Percentiles rank a stretch among this genome's conserved stretches.
phyloP scores from a whole-genome alignment of 1,140 invertebrate genomes.

The Brachionus koreanus region DNA sequence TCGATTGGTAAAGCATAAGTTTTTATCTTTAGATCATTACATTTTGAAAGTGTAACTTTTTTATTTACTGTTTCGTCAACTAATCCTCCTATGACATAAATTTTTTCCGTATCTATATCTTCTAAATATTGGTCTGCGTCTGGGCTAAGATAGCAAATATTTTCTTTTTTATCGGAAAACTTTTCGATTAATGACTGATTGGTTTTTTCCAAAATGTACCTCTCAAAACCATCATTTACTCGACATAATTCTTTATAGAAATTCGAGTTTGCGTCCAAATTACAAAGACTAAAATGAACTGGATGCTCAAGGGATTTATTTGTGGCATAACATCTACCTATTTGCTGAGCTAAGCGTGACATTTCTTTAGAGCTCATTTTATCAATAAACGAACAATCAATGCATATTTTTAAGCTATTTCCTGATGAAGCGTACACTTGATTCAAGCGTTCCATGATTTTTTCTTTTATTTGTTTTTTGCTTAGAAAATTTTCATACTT shows the following conservation, averaged over 20 bases:
- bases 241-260: constrained; percentile 48
- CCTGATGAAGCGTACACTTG: not conserved
- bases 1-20: constrained; percentile 49
- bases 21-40: constrained; percentile 44
- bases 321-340: constrained; percentile 49
- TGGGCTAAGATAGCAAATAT: constrained; percentile 53
- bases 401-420: constrained; percentile 3
- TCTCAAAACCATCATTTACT: constrained; percentile 49
- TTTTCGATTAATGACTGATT: not conserved
- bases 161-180: not conserved
- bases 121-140: constrained; percentile 51
- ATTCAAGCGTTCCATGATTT: not conserved
- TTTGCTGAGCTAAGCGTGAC: constrained; percentile 49
- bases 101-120: constrained; percentile 50
- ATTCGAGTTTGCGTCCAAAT: constrained; percentile 47
- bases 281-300: constrained; percentile 47
- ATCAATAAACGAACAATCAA: constrained; percentile 23
- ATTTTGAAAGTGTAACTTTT: constrained; percentile 46
- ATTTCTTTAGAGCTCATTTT: constrained; percentile 47
- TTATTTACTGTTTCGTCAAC: constrained; percentile 57
- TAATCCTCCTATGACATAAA: constrained; percentile 58
- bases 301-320: constrained; percentile 48
- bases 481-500: not conserved
- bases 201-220: constrained; percentile 46
- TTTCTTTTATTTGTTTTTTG: not conserved